Base-by-base conservation (phyloP, 2,113 vertebrate species). In the Alouatta palliata region DNA sequence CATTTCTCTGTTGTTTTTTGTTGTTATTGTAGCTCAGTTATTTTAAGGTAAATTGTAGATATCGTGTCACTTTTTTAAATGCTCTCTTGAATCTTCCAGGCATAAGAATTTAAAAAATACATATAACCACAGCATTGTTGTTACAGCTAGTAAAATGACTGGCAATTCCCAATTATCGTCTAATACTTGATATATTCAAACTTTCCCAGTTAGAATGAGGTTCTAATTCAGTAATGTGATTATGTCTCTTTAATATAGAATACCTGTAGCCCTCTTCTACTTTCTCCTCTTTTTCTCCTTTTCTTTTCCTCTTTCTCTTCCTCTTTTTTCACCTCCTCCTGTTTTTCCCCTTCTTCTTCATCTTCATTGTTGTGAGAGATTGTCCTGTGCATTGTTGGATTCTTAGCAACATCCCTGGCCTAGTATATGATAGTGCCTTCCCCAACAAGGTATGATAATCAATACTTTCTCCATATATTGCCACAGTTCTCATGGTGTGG, bases 41-140 rank as follows among this genome's bases (percentile, higher is more conserved):
- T 93, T 45, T 95, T 91, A 79, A 77, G 75, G 30, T 83, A 71
- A 91, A 94, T 27, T 94, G 35, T 6, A 70, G 27, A 12, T 82
- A 27, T 20, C 83, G 49, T 75, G 14, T 94, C 19, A 83, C 37
- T 87, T 87, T 23, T 87, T 40, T 82, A n/a, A 92, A 81, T 95
- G 86, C 16, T 66, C 2, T 58, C n/a, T 49, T 83, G 27, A 79
- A 77, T 93, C 43, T 77, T 25, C 30, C 23, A 73, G 70, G 16
- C 71, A 71, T 84, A 83, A 54, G 13, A 20, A 45, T 89, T 79
- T 71, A 30, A 37, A 49, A 79, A 77, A 16, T 35, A 35, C 32
- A 7, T 49, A 49, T 66, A 75, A 52, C 64, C 4, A 37, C 8
- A 93, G 40, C 43, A 84, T 71, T 92, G 49, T 75, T 77, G 7